Percentiles rank a stretch among this genome's conserved stretches.
phyloP scores from a whole-genome alignment of 1,140 invertebrate species.

The Zaprionus inermis region DNA sequence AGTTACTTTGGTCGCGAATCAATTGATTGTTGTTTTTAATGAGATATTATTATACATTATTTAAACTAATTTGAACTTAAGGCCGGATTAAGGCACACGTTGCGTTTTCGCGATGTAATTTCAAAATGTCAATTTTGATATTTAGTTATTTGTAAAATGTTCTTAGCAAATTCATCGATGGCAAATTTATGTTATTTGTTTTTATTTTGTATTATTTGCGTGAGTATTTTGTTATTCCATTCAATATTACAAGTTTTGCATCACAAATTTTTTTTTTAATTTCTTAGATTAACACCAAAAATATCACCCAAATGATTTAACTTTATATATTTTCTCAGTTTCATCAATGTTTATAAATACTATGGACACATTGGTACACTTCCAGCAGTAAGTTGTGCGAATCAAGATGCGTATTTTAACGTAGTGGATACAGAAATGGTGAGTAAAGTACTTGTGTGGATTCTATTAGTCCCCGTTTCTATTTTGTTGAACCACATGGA shows the following conservation, averaged over 20 bases:
- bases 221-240: conserved; percentile 19
- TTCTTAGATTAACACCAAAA: conserved; percentile 48
- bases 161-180: conserved; percentile 10
- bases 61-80: conserved; percentile 73
- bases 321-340: background rate
- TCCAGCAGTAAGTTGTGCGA: background rate
- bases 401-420: background rate
- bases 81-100: conserved; percentile 79
- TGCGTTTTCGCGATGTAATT: conserved; percentile 45
- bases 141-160: conserved; percentile 32
- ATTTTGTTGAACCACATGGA: background rate
- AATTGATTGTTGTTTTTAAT: conserved; percentile 4
- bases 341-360: background rate
- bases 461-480: background rate
- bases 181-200: conserved; percentile 20
- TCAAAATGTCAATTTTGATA: conserved; percentile 18
- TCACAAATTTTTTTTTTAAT: conserved; percentile 68
- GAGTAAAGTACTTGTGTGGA: no score
- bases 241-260: conserved; percentile 39
- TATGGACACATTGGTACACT: conserved; percentile 1
- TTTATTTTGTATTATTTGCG: conserved; percentile 13
- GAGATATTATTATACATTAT: conserved; percentile 44
- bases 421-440: background rate
- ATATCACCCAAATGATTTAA: conserved; percentile 53
- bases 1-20: background rate